phyloP scores from a whole-genome alignment of 2,113 vertebrate species.

The Nothoprocta pentlandii region DNA sequence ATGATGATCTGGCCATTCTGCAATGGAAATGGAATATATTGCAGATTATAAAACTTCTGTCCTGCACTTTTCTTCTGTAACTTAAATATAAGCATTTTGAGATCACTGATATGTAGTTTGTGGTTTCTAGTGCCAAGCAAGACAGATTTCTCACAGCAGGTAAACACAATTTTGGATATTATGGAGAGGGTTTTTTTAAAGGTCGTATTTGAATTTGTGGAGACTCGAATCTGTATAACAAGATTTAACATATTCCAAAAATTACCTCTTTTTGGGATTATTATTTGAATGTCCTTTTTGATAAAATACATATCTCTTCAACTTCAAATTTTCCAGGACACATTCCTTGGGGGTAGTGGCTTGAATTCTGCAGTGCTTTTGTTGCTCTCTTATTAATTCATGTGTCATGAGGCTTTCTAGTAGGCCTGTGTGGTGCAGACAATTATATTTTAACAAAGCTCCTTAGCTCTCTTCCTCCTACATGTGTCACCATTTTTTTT shows the following conservation, averaged over 20 bases:
- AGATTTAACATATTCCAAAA: conserved; percentile 42
- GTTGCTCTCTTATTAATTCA: not conserved
- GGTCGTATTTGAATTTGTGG: conserved; percentile 37
- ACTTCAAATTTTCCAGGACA: conserved; percentile 3
- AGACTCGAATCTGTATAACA: conserved; percentile 43
- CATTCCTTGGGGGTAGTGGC: not conserved
- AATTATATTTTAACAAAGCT: not conserved
- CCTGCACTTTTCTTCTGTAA: conserved; percentile 10
- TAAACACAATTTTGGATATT: conserved; percentile 61
- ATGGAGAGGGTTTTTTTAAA: conserved; percentile 20
- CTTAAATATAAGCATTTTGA: conserved; percentile 57
- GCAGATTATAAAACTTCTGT: not conserved
- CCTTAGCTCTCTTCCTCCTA: not conserved
- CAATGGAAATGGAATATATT: conserved; percentile 15
- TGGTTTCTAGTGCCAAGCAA: conserved; percentile 55
- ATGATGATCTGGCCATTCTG: not conserved
- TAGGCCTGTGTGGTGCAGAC: not conserved
- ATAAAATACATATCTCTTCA: not conserved
- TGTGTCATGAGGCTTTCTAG: not conserved
- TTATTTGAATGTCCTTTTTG: not conserved
- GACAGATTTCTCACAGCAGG: conserved; percentile 65
- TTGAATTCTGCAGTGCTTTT: conserved; percentile 27
- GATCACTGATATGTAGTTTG: conserved; percentile 57
- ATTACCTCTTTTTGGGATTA: not conserved
- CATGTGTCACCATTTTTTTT: not conserved